These are phyloP conservation scores for Nyctereutes procyonoides DNA, from an alignment of 2,113 vertebrate species.

Conservation along the genomic window DNA sequence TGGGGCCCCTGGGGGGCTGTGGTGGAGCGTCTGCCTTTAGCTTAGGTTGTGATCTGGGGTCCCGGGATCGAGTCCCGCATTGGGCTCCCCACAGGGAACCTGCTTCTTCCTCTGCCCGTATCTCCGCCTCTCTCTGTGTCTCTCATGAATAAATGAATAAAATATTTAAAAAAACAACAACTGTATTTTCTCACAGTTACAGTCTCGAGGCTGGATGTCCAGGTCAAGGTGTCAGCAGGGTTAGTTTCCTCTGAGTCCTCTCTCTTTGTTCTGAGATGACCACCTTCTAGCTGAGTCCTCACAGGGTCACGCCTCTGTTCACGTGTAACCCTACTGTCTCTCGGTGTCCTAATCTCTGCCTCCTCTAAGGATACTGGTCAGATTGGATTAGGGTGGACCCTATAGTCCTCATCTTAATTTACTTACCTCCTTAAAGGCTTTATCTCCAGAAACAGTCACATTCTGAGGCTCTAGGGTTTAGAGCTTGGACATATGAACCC, in stretches of 20 bases:
- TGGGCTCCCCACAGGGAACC: too few relatives aligned
- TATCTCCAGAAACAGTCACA: background rate
- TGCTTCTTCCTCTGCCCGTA: too few relatives aligned
- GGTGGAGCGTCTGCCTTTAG: too few relatives aligned
- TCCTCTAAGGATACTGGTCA: background rate
- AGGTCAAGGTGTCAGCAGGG: background rate
- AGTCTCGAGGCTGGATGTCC: background rate
- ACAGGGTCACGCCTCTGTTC: background rate
- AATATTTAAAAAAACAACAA: too few relatives aligned
- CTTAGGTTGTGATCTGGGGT: too few relatives aligned
- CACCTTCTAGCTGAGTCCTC: background rate
- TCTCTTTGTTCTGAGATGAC: background rate
- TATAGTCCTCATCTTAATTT: background rate
- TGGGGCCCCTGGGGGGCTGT: too few relatives aligned
- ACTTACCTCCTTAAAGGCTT: background rate
- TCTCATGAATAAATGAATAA: too few relatives aligned
- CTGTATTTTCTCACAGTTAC: background rate
- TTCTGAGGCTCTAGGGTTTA: background rate
- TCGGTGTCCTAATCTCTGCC: background rate
- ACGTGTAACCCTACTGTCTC: rapidly evolving
- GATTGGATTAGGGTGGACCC: background rate
- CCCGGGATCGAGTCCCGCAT: too few relatives aligned
- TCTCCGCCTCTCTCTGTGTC: too few relatives aligned
- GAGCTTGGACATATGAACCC: background rate
- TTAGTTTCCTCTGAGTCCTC: background rate